Conservation (phyloP, 23 tunicate genomes). For the Clavelina lepadiformis region DNA sequence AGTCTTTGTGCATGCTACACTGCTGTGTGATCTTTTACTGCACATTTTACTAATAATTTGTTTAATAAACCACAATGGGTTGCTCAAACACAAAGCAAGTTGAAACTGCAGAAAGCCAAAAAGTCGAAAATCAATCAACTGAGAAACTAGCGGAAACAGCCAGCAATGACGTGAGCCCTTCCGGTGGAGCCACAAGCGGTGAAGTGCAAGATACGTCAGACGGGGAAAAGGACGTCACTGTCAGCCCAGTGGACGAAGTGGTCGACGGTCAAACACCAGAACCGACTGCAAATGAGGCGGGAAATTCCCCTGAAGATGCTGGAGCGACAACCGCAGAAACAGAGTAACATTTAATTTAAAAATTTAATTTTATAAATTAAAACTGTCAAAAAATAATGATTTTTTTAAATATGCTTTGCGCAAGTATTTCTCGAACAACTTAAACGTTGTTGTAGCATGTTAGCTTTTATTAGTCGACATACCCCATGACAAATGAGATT, state of each 20-base stretch:
- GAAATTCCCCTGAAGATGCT: too few species aligned
- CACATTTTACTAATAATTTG: not conserved
- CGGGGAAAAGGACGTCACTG: not conserved
- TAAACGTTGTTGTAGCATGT: too few species aligned
- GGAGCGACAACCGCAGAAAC: too few species aligned
- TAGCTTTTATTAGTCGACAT: too few species aligned
- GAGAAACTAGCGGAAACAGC: not conserved
- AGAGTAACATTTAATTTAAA: not conserved
- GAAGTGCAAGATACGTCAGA: too few species aligned
- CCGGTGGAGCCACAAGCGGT: too few species aligned
- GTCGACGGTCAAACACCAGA: not conserved
- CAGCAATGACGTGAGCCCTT: not conserved
- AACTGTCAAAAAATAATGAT: too few species aligned
- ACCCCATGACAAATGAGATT: too few species aligned
- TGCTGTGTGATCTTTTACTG: not conserved
- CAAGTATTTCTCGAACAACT: too few species aligned
- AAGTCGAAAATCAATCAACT: too few species aligned
- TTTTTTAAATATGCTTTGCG: too few species aligned
- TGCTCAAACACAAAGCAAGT: constrained; percentile 6
- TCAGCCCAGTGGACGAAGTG: not conserved
- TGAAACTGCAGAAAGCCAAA: not conserved
- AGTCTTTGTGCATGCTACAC: not conserved
- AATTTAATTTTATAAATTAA: not conserved
- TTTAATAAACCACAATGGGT: constrained; percentile 3
- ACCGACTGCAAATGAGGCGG: too few species aligned